Conservation (phyloP, 2,888 invertebrate species). For the Isotomurus palustris region DNA sequence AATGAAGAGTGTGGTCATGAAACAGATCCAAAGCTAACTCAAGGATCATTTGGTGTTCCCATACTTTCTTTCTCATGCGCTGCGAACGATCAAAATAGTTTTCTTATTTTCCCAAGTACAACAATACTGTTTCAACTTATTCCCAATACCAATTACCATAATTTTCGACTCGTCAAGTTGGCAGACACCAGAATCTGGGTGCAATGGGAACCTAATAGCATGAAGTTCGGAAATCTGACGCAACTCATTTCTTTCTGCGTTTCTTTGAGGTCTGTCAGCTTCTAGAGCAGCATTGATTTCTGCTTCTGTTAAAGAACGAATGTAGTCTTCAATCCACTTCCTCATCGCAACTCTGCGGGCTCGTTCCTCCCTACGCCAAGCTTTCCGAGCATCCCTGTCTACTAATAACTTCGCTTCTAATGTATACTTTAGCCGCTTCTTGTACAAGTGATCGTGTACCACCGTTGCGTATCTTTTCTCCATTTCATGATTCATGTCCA, state of each 20-base stretch:
- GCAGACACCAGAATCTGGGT: conserved; percentile 9
- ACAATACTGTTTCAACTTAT: too few relatives aligned
- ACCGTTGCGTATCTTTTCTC: conserved; percentile 23
- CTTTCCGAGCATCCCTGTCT: conserved; percentile 23
- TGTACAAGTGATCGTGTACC: conserved; percentile 31
- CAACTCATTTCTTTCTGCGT: conserved; percentile 16
- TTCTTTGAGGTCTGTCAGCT: conserved; percentile 16
- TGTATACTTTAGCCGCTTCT: conserved; percentile 26
- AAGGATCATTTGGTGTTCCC: conserved; percentile 34
- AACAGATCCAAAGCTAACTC: conserved; percentile 39
- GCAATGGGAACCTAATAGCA: conserved; percentile 9
- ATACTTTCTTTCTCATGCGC: conserved; percentile 22
- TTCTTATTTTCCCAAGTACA: too few relatives aligned
- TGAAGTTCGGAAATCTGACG: conserved; percentile 23
- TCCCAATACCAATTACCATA: too few relatives aligned
- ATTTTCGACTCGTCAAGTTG: conserved; percentile 4
- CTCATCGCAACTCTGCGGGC: conserved; percentile 25
- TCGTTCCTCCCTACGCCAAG: conserved; percentile 35
- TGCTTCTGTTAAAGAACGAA: conserved; percentile 22
- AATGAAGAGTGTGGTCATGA: conserved; percentile 27
- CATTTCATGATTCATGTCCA: conserved; percentile 37
- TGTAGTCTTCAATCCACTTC: conserved; percentile 38
- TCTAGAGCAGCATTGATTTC: conserved; percentile 24
- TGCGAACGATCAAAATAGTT: too few relatives aligned
- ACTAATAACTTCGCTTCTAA: conserved; percentile 27